Evolutionary conservation across 2,888 invertebrate genomes (phyloP).

Genomic region (Strigamia maritima): DNA sequence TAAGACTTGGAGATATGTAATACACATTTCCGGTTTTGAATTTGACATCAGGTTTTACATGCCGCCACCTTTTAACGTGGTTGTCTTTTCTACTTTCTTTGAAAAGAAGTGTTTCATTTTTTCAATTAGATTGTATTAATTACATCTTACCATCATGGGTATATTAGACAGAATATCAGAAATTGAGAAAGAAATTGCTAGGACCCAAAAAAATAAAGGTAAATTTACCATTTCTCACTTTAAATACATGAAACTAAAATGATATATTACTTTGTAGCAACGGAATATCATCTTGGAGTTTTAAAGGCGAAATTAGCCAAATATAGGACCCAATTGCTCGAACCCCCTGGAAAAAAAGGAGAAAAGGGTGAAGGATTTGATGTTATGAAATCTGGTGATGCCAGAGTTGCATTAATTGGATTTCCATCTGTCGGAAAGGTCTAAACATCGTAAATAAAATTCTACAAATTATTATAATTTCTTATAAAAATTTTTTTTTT

Average conservation of each 20-base stretch:
- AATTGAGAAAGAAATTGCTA: constrained; percentile 95
- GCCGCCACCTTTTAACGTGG: too few species aligned
- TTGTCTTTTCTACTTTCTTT: too few species aligned
- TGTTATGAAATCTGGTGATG: constrained; percentile 98
- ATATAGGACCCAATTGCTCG: constrained; percentile 87
- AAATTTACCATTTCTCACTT: constrained; percentile 39
- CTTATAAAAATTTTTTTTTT: constrained; percentile 46
- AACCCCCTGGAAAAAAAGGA: constrained; percentile 82
- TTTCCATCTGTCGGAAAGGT: constrained; percentile 97
- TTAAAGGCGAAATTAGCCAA: constrained; percentile 95
- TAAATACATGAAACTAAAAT: background rate
- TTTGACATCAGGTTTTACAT: too few species aligned
- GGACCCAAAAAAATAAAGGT: constrained; percentile 99
- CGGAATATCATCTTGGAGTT: constrained; percentile 97
- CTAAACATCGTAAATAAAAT: constrained; percentile 51
- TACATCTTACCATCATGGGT: constrained; percentile 67
- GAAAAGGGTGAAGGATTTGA: constrained; percentile 92
- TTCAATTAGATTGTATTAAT: background rate
- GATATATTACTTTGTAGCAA: constrained; percentile 65
- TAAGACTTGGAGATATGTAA: too few species aligned
- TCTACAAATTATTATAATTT: background rate
- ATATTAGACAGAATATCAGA: constrained; percentile 98
- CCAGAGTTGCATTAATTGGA: constrained; percentile 93
- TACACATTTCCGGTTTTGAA: too few species aligned
- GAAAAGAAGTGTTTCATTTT: too few species aligned